Percentiles rank a stretch among this genome's conserved stretches.
phyloP scores from a whole-genome alignment of 2,888 invertebrate genomes.

The Schizaphis graminum region DNA sequence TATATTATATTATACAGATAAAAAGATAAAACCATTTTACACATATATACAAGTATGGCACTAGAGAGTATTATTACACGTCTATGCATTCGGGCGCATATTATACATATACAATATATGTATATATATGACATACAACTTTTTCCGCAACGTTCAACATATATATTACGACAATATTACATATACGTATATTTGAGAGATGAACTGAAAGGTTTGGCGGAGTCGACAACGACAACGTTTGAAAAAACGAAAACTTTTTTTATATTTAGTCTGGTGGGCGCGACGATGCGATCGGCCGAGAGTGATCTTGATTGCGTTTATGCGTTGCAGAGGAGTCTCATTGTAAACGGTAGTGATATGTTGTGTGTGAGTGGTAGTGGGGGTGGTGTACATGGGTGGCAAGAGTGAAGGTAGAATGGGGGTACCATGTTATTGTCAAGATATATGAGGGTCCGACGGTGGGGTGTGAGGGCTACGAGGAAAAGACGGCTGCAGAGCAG shows the following conservation, averaged over 20 bases:
- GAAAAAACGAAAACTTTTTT: slow-evolving; percentile 4
- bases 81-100: not conserved
- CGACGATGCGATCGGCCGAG: slow-evolving; percentile 51
- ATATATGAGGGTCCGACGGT: slow-evolving; percentile 38
- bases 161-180: not conserved
- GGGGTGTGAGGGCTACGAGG: not conserved
- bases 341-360: slow-evolving; percentile 48
- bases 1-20: slow-evolving; percentile 6
- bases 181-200: not conserved
- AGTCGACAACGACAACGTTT: not conserved
- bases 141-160: not conserved
- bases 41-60: not conserved
- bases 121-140: not conserved
- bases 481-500: not conserved
- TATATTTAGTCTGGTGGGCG: not conserved
- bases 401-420: not conserved
- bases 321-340: not conserved
- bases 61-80: not conserved
- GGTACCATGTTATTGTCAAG: slow-evolving; percentile 57
- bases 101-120: not conserved
- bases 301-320: slow-evolving; percentile 57
- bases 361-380: not conserved
- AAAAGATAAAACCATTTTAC: slow-evolving; percentile 30
- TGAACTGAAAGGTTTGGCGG: not conserved
- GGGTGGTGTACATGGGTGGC: not conserved